Evolutionary conservation across 2,113 vertebrate species (phyloP), one percentile per base, ranked within the genome.

Genomic region (Poecile atricapillus): DNA sequence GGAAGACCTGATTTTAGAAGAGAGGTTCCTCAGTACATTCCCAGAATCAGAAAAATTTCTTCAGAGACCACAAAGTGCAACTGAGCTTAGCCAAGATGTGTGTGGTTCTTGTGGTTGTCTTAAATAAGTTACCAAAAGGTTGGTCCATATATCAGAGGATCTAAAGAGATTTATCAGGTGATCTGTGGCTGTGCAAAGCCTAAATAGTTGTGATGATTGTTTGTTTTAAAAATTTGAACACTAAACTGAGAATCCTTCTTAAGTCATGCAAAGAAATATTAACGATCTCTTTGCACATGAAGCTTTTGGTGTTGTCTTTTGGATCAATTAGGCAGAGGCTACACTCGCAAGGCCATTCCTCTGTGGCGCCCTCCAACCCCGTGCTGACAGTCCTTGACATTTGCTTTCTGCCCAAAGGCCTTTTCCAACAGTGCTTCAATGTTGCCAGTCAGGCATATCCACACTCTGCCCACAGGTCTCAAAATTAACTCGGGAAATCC

Each of bases 311-410:
- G 95, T 70, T 95, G 95, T 90, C 89, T 35, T 90, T 94, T n/a
- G 73, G 95, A 94, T 96, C 86, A 92, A 64, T 92, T 58, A 47
- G 83, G 27, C 76, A 49, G 88, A 46, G 82, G 80, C 50, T 88
- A 35, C 39, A 92, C 55, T 92, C 79, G 33, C 10, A 11, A 88
- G 92, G 95, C 63, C 91, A 70, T 90, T 94, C 89, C 91, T 97
- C 95, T 74, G 37, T 6, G 11, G 22, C 59, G 68, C 90, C 49
- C 83, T 96, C 77, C 93, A 93, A 5, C 47, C 79, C 55, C 58
- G 20, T 2, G 50, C 90, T 83, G 43, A 39, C 49, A 50, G 94
- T 67, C 96, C 91, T 94, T 97, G 95, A 94, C 89, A 87, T 81
- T 55, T 94, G 94, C 70, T 76, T 79, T 79, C 88, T 76, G 71